Conservation (phyloP, 1,140 invertebrate species). For the Drosophila obscura region DNA sequence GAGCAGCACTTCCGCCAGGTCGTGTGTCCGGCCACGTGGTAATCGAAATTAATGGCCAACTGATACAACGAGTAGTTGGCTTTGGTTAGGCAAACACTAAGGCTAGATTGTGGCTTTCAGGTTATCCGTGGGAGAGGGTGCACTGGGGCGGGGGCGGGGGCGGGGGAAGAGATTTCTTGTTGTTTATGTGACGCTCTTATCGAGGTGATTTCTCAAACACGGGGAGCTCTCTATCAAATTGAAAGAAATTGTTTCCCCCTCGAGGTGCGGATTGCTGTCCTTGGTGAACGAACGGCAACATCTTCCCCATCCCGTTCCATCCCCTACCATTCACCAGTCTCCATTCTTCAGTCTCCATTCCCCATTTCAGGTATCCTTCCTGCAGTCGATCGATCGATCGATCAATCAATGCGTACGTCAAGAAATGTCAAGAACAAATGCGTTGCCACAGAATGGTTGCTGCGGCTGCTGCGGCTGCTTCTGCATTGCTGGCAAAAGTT, state of each 20-base stretch:
- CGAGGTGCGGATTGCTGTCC: neutral
- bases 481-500: slow-evolving; percentile 33
- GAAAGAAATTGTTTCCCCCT: slow-evolving; percentile 49
- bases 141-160: neutral
- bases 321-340: too few relatives aligned
- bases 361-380: slow-evolving; percentile 4
- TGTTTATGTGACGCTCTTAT: slow-evolving; percentile 58
- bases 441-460: slow-evolving; percentile 23
- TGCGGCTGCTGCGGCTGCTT: slow-evolving; percentile 4
- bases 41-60: slow-evolving; percentile 80
- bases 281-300: slow-evolving; percentile 1
- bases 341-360: neutral
- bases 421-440: slow-evolving; percentile 67
- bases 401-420: slow-evolving; percentile 72
- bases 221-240: slow-evolving; percentile 40
- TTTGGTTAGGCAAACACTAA: slow-evolving; percentile 22
- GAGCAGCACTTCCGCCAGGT: slow-evolving; percentile 72
- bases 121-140: slow-evolving; percentile 17
- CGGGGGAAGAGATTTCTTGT: slow-evolving; percentile 44
- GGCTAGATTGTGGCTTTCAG: slow-evolving; percentile 4
- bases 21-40: slow-evolving; percentile 79
- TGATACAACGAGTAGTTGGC: slow-evolving; percentile 62
- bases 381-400: slow-evolving; percentile 44
- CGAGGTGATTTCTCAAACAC: slow-evolving; percentile 58
- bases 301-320: neutral